Evolutionary conservation across 2,113 vertebrate species (phyloP).

Genomic region (Bombycilla garrulus): DNA sequence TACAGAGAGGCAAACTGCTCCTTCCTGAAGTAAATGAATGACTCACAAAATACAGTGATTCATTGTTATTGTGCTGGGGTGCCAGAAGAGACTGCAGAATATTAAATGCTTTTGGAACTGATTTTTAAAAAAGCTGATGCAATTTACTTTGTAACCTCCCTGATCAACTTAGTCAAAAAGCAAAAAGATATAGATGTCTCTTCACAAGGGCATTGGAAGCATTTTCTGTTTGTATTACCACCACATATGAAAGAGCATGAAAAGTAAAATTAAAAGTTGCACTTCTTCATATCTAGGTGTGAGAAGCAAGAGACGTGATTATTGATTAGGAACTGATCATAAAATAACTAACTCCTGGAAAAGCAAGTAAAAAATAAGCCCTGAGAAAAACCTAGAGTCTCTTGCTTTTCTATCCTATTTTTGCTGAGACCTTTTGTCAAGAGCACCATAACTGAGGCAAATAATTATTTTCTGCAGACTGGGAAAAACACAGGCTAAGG

Average conservation of each 20-base stretch:
- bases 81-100: not conserved
- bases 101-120: not conserved
- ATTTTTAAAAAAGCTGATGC: not conserved
- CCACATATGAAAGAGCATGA: not conserved
- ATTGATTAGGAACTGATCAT: not conserved
- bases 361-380: not conserved
- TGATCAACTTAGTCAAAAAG: not conserved
- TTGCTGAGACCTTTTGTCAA: not conserved
- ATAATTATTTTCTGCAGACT: not conserved
- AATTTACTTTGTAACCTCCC: not conserved
- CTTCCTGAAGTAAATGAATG: not conserved
- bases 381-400: not conserved
- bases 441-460: not conserved
- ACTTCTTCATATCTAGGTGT: not conserved
- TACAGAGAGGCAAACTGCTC: not conserved
- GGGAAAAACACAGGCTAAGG: not conserved
- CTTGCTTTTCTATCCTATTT: not conserved
- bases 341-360: not conserved
- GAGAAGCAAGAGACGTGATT: not conserved
- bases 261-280: not conserved
- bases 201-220: not conserved
- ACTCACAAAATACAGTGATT: not conserved
- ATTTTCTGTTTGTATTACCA: not conserved
- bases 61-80: not conserved
- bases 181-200: not conserved